These are phyloP conservation scores for Machimus rusticus DNA, from an alignment of 2,888 invertebrate genomes.

Conservation along the genomic window DNA sequence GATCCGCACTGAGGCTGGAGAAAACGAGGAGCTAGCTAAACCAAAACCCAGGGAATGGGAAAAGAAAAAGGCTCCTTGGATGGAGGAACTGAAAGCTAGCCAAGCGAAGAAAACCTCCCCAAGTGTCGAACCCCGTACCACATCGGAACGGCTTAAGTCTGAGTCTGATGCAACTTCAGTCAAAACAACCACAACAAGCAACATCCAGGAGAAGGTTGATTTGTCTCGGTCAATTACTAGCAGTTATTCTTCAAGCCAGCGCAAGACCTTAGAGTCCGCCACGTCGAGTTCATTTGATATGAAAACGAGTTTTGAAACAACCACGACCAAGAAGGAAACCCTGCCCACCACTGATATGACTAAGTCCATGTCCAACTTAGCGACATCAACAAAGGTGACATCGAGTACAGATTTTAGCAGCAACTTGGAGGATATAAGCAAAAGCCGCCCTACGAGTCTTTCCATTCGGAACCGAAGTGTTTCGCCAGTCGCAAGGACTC, in stretches of 20 bases:
- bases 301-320: neutral
- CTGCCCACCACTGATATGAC: conserved; percentile 40
- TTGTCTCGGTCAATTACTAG: conserved; percentile 34
- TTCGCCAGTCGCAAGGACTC: conserved; percentile 53
- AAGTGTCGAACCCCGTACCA: conserved; percentile 54
- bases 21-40: conserved; percentile 65
- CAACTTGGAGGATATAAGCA: conserved; percentile 53
- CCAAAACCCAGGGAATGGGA: conserved; percentile 76
- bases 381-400: conserved; percentile 41
- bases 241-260: conserved; percentile 42
- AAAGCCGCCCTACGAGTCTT: conserved; percentile 57
- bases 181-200: neutral
- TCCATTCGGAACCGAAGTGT: conserved; percentile 58
- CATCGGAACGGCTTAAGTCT: neutral
- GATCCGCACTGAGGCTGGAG: conserved; percentile 34
- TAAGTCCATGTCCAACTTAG: conserved; percentile 45
- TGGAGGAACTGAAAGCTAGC: conserved; percentile 81
- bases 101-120: conserved; percentile 66
- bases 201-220: conserved; percentile 34
- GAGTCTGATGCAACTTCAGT: neutral
- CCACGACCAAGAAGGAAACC: conserved; percentile 13
- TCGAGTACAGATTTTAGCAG: neutral
- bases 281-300: neutral
- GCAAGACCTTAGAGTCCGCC: conserved; percentile 39
- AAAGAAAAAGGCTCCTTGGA: conserved; percentile 80